Percentiles rank a stretch among this genome's conserved stretches.
Conservation (phyloP, 2,113 vertebrate species). For the Ailurus styani region DNA sequence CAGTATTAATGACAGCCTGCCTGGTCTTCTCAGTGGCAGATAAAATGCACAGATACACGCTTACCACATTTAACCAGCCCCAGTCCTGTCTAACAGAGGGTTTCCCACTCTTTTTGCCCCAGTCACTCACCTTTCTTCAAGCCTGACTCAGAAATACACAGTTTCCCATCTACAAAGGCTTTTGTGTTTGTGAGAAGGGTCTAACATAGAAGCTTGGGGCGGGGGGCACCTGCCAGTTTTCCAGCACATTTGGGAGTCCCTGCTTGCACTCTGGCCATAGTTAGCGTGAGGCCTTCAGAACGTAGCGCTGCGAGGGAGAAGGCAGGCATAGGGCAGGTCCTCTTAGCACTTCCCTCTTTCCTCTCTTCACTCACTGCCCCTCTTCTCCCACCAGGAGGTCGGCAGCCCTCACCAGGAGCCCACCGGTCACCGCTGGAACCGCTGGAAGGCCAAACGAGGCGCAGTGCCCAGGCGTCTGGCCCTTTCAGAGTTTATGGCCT, state of each 20-base stretch:
- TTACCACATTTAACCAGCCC: neutral
- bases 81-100: neutral
- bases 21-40: slow-evolving; percentile 73
- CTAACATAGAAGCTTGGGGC: neutral
- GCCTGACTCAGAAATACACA: neutral
- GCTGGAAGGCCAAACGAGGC: neutral
- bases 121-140: neutral
- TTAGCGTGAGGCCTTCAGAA: slow-evolving; percentile 4
- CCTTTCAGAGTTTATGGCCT: neutral
- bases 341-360: neutral
- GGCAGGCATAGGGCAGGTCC: neutral
- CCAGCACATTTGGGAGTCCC: slow-evolving; percentile 1
- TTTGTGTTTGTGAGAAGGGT: neutral
- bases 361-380: neutral
- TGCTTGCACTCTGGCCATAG: neutral
- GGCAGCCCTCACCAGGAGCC: too few species aligned
- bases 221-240: neutral
- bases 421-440: neutral
- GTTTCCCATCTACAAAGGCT: neutral
- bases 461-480: neutral
- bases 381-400: neutral
- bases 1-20: slow-evolving; percentile 77
- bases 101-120: slow-evolving; percentile 33
- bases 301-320: neutral
- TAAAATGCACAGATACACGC: slow-evolving; percentile 5